Base-by-base conservation (phyloP, 92 coral and sea anemone species). In the Pocillopora grandis region DNA sequence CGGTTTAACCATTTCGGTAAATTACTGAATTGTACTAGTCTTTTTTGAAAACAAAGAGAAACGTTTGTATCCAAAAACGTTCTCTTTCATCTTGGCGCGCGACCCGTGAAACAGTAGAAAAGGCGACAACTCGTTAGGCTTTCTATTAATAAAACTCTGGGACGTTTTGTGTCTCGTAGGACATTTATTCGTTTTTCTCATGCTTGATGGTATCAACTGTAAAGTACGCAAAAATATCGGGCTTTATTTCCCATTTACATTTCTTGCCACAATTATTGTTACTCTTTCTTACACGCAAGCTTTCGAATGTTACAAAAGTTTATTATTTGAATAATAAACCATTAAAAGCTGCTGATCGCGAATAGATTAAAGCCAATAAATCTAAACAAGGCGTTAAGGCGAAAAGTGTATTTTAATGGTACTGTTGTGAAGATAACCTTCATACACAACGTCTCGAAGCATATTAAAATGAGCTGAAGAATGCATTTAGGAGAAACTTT, bases 401-500 rank as follows among this genome's bases (percentile, higher is more conserved):
- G 69, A 81, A 57, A 69, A 35, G 58, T 42, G 17, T 27, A 33
- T 59, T 81, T 35, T 36, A 12, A 20, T 71, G 62, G 77, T 9
- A 59, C 85, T 61, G 69, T 81, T 71, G 60, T 58, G 21, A 62
- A 83, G 64, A 61, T 52, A 10, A 63, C 78, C 73, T 62, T 73
- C 31, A 73, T 62, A 63, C 75, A 62, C 48, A 74, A 21, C 80
- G 79, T 74, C 37, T 73, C 80, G 86, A 27, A 73, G 86, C 63
- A 76, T 62, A 56, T 58, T 36, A 63, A 73, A 83, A 83, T 17
- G 49, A 49, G 48, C 80, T 74, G 12, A 83, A 74, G 86, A 73
- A 83, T 83, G 86, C 74, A 63, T 74, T 72, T 82, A 19, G 58
- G 64, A 23, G 65, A 81, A 71, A 82, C 72, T 73, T 83, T 64